Percentiles rank a stretch among this genome's conserved stretches.
phyloP scores from a whole-genome alignment of 2,797 vertebrate genomes.

The Oreochromis grahami region DNA sequence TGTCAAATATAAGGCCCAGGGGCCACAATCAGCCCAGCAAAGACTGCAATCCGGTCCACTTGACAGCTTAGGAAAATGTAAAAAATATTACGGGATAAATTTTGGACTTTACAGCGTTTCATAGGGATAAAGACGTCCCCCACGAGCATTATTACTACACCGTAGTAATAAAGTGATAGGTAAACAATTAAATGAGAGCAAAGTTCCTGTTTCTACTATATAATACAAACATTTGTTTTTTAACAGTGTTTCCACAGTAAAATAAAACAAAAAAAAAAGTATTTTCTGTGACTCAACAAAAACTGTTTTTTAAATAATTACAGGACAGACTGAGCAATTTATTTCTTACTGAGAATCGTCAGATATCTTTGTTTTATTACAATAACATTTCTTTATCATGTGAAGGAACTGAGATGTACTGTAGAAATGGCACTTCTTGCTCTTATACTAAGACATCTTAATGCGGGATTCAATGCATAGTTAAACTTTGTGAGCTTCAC shows the following conservation, averaged over 20 bases:
- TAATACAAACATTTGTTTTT: not conserved
- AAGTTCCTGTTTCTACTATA: not conserved
- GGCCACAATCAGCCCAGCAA: not conserved
- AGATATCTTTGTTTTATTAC: not conserved
- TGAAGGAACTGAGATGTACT: not conserved
- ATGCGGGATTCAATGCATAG: fast-evolving
- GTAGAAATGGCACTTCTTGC: not conserved
- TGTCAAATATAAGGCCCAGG: not conserved
- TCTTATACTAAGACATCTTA: not conserved
- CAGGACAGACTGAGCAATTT: not conserved
- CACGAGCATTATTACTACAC: not conserved
- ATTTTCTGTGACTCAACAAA: not conserved
- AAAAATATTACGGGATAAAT: not conserved
- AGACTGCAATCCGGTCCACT: not conserved
- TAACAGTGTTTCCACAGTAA: not conserved
- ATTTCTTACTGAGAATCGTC: not conserved
- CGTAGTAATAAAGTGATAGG: not conserved
- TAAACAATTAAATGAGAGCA: not conserved
- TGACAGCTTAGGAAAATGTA: not conserved
- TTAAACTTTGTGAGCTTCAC: not conserved
- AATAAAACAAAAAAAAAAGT: not conserved
- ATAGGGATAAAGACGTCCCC: not conserved
- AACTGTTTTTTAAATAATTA: not conserved
- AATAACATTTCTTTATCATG: not conserved
- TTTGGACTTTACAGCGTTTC: not conserved